Conservation (phyloP, 2,797 vertebrate genomes). For the Xerus rutilus region DNA sequence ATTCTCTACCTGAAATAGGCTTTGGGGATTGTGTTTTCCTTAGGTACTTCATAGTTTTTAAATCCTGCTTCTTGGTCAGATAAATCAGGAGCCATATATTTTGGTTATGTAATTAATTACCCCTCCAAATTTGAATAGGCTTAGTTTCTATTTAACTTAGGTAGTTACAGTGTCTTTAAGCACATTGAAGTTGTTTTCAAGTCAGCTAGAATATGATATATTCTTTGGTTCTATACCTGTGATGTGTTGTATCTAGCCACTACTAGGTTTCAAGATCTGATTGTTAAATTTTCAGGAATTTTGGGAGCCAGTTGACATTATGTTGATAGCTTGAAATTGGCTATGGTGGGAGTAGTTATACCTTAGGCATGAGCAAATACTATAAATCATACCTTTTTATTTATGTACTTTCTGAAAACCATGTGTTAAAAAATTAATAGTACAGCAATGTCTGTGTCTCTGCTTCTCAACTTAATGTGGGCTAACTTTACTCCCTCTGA, state of each 20-base stretch:
- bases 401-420: conserved; percentile 31
- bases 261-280: background rate
- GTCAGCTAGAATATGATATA: background rate
- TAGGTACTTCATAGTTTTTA: background rate
- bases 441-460: background rate
- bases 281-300: conserved; percentile 40
- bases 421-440: conserved; percentile 58
- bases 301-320: background rate
- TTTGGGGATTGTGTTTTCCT: conserved; percentile 22
- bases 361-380: background rate
- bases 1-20: background rate
- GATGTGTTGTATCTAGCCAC: background rate
- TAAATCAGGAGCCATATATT: conserved; percentile 13
- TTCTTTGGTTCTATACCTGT: background rate
- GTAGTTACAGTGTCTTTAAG: background rate
- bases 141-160: conserved; percentile 3
- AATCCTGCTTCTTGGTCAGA: background rate
- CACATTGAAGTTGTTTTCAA: background rate
- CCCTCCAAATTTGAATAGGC: background rate
- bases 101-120: background rate
- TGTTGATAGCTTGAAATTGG: conserved; percentile 5
- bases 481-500: conserved; percentile 36
- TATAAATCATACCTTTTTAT: conserved; percentile 30
- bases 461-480: conserved; percentile 45
- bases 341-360: background rate